Conservation (phyloP, 2,113 vertebrate genomes). For the Camelus bactrianus region DNA sequence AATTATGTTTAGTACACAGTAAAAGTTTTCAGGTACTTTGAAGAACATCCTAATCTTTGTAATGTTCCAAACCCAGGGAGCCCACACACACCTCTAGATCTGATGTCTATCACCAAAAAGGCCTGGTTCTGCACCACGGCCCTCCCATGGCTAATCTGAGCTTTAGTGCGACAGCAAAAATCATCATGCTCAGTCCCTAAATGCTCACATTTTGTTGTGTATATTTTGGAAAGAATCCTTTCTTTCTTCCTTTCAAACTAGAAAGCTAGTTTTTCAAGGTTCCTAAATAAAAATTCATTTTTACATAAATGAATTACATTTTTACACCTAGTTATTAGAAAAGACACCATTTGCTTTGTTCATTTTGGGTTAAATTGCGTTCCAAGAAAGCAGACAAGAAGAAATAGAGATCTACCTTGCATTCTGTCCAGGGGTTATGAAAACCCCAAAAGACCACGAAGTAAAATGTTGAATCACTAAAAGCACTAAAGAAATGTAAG, state of each 20-base stretch:
- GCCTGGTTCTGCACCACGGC: fast-evolving
- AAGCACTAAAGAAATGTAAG: not conserved
- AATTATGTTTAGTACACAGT: not conserved
- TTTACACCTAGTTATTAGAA: not conserved
- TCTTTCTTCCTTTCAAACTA: not conserved
- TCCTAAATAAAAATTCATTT: not conserved
- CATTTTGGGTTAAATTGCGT: not conserved
- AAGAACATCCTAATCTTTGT: not conserved
- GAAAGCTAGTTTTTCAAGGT: not conserved
- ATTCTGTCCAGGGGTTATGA: not conserved
- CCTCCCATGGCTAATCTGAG: not conserved
- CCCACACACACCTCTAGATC: not conserved
- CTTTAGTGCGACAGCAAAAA: not conserved
- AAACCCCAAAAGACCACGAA: not conserved
- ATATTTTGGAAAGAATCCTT: not conserved
- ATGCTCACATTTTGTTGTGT: not conserved
- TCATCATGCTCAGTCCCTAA: not conserved
- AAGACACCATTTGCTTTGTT: not conserved
- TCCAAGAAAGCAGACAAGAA: not conserved
- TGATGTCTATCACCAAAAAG: not conserved
- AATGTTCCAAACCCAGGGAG: not conserved
- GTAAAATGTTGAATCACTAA: not conserved
- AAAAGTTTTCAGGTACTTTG: not conserved
- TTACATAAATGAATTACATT: not conserved
- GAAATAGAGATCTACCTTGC: not conserved